phyloP scores from a whole-genome alignment of 2,113 vertebrate genomes.

The Lontra canadensis region DNA sequence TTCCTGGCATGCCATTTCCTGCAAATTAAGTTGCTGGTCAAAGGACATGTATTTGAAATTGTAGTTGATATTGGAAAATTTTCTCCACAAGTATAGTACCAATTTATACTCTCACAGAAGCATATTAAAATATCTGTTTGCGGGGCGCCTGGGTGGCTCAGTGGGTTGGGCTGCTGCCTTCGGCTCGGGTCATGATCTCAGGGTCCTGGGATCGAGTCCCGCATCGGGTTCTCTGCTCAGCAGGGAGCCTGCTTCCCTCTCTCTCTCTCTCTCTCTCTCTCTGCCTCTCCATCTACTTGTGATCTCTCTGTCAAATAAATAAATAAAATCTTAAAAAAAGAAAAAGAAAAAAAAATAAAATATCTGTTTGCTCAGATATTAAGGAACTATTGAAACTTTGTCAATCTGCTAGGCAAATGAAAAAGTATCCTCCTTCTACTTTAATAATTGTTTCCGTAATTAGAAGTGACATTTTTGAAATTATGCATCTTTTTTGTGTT shows the following conservation, averaged over 20 bases:
- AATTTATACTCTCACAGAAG: not conserved
- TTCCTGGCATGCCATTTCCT: not conserved
- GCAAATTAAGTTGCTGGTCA: not conserved
- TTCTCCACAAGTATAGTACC: not conserved
- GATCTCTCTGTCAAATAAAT: too few relatives aligned
- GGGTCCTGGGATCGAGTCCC: too few relatives aligned
- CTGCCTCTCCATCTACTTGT: too few relatives aligned
- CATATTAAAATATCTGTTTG: not conserved
- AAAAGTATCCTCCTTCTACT: not conserved
- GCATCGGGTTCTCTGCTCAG: too few relatives aligned
- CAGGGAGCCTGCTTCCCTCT: too few relatives aligned
- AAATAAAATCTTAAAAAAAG: too few relatives aligned
- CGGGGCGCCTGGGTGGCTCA: too few relatives aligned
- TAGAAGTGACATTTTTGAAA: not conserved
- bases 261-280: too few relatives aligned
- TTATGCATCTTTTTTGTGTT: not conserved
- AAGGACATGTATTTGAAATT: not conserved
- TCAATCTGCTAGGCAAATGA: not conserved
- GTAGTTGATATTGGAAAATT: not conserved
- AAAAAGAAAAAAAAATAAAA: too few relatives aligned
- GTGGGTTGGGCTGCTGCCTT: too few relatives aligned
- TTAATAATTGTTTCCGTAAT: not conserved
- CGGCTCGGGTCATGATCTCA: too few relatives aligned
- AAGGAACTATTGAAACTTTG: slow-evolving; percentile 1
- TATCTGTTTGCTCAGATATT: not conserved